Evolutionary conservation across 2,888 invertebrate genomes (phyloP).

Genomic region (Chloroclysta siterata): DNA sequence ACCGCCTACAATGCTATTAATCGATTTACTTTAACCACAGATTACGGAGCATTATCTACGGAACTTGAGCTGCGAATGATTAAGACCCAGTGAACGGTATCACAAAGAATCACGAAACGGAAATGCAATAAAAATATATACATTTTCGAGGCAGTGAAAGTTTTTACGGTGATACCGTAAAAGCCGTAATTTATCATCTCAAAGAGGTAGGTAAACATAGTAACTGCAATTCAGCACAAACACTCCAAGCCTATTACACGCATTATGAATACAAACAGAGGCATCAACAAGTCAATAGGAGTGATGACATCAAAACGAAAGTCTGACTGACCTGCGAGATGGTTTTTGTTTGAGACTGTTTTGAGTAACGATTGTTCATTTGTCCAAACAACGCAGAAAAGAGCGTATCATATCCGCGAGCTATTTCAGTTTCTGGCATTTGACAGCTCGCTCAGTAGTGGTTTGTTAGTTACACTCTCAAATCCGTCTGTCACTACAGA

Average conservation of each 20-base stretch:
- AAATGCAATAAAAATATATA: slow-evolving; percentile 50
- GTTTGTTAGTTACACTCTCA: too few relatives aligned
- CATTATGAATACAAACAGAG: neutral
- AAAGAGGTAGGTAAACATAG: neutral
- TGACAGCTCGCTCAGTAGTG: too few relatives aligned
- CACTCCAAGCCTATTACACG: neutral
- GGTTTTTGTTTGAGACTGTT: neutral
- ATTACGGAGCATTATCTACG: slow-evolving; percentile 3
- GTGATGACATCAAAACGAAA: neutral
- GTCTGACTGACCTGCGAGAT: neutral
- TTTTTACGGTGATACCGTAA: slow-evolving; percentile 43
- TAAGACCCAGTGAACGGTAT: slow-evolving; percentile 63
- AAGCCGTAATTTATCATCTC: slow-evolving; percentile 14
- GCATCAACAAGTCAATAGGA: neutral
- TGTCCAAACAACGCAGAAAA: neutral
- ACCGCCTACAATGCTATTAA: slow-evolving; percentile 43
- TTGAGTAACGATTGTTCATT: too few relatives aligned
- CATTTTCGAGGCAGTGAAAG: slow-evolving; percentile 67
- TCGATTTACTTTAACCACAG: slow-evolving; percentile 41
- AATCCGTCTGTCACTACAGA: too few relatives aligned
- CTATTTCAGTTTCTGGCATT: too few relatives aligned
- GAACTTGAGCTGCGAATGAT: slow-evolving; percentile 29
- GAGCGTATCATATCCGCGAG: neutral
- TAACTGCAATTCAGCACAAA: slow-evolving; percentile 4
- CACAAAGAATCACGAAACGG: slow-evolving; percentile 52